Evolutionary conservation across 2,113 vertebrate genomes (phyloP), one percentile per base, ranked within the genome.

Genomic region (Myiozetetes cayanensis): DNA sequence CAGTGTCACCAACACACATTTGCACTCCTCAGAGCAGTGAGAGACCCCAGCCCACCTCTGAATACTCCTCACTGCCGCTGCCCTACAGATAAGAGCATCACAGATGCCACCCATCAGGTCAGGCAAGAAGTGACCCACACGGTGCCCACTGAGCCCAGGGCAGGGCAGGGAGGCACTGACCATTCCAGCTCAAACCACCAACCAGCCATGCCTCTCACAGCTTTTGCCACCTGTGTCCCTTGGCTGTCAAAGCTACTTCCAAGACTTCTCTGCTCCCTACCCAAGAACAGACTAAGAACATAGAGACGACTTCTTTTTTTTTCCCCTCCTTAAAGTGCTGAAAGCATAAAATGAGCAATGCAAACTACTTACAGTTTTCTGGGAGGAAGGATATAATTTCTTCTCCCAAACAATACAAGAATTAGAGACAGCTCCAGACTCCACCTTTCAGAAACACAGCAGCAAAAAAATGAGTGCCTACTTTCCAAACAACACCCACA

Each of bases 361-460:
- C 31, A 61, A 74, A 87, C 68, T 90, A 94, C 96, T 96, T 92
- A 97, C 96, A 30, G 65, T 84, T 92, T 92, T 89, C 86, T 72
- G 86, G 65, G 68, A 67, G 80, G 85, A 73, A 94, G 89, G 92
- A 58, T 71, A 9, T 47, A 30, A 47, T 71, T 89, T 93, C 94
- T 95, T 94, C 89, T 95, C 86, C 47, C 61, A 92, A 87, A 44
- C 79, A 90, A 96, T 71, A 20, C 47, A 93, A 92, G 94, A 92
- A 94, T 86, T 63, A 94, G 61, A 95, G 67, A 66, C 35, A 28
- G 65, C 76, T 95, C 76, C 93, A 92, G 91, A 67, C 39, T 67
- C 84, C 91, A 94, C 96, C 96, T 92, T 94, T 75, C 55, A 93
- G 91, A 93, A 93, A 94, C 58, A 96, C 14, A 75, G 73, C 3